phyloP scores from a whole-genome alignment of 1,140 invertebrate species.

The Mya arenaria region DNA sequence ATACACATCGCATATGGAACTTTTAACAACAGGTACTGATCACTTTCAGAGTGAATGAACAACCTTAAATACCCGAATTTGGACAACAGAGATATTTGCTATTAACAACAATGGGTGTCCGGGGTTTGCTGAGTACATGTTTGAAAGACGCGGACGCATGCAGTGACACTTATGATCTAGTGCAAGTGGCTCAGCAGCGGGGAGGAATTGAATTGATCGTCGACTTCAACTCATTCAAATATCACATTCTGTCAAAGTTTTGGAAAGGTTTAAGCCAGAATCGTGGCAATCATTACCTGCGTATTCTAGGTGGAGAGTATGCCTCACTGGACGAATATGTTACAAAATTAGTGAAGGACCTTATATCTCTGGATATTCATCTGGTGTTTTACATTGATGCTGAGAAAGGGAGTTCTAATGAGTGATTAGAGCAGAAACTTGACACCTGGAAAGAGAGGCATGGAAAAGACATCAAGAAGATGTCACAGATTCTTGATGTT shows the following conservation, averaged over 20 bases:
- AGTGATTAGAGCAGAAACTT: conserved; percentile 67
- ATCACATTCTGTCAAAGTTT: conserved; percentile 68
- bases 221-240: conserved; percentile 74
- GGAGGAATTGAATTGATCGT: conserved; percentile 75
- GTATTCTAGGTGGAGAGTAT: conserved; percentile 75
- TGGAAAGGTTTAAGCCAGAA: conserved; percentile 64
- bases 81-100: too few species aligned
- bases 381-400: conserved; percentile 76
- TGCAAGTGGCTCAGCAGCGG: conserved; percentile 66
- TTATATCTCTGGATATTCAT: conserved; percentile 67
- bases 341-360: conserved; percentile 69
- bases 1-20: too few species aligned
- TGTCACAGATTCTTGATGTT: conserved; percentile 69
- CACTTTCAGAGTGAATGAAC: too few species aligned
- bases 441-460: conserved; percentile 73
- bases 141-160: conserved; percentile 62
- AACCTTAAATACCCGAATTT: too few species aligned
- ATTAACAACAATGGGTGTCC: conserved; percentile 79
- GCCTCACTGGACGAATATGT: conserved; percentile 67
- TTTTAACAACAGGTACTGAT: too few species aligned
- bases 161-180: conserved; percentile 67
- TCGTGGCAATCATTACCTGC: conserved; percentile 68
- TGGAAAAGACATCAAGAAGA: conserved; percentile 62
- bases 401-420: conserved; percentile 68
- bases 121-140: conserved; percentile 68